Evolutionary conservation across 2,888 invertebrate species (phyloP).

Genomic region (Nephrotoma guestfalica): DNA sequence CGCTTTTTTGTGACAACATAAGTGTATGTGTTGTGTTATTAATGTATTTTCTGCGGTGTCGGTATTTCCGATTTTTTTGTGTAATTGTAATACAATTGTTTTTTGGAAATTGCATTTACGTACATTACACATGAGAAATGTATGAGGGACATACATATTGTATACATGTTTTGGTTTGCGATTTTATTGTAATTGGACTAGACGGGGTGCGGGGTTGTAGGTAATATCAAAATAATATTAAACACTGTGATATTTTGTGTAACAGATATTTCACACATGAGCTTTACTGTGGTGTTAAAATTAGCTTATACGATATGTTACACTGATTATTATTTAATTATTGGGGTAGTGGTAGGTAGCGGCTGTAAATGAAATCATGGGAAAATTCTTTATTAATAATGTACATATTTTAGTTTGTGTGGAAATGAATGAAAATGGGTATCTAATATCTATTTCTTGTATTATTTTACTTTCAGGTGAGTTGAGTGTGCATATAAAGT

Average conservation of each 20-base stretch:
- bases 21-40: neutral
- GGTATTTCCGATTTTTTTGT: neutral
- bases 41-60: neutral
- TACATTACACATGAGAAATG: neutral
- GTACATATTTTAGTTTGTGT: too few species aligned
- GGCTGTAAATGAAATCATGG: too few species aligned
- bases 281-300: neutral
- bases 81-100: neutral
- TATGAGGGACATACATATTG: neutral
- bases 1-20: neutral
- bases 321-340: neutral
- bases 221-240: neutral
- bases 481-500: too few species aligned
- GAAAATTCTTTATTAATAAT: too few species aligned
- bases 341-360: too few species aligned
- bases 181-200: neutral
- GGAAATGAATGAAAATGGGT: too few species aligned
- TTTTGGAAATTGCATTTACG: neutral
- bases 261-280: neutral
- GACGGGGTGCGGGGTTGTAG: neutral
- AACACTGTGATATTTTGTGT: neutral
- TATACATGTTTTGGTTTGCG: neutral
- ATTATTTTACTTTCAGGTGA: too few species aligned
- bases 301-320: neutral
- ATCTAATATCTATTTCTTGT: too few species aligned